Conservation (phyloP, 23 tunicate species). For the Aplidium turbinatum region DNA sequence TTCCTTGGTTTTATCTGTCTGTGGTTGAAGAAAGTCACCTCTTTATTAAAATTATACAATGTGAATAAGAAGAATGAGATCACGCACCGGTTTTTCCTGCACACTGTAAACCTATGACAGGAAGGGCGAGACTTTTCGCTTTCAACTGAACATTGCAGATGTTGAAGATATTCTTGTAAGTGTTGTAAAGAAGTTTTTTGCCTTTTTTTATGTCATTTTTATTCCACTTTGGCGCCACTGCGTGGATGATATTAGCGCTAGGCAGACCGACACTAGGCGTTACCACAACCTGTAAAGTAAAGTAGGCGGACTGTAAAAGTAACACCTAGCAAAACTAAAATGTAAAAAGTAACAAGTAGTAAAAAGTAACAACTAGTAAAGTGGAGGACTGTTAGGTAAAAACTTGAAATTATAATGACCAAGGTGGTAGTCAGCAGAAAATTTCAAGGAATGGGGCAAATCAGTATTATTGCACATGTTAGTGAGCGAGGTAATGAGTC, state of each 20-base stretch:
- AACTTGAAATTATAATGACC: too few relatives aligned
- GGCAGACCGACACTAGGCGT: constrained; percentile 84
- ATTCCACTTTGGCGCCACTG: constrained; percentile 81
- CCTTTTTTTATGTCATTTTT: constrained; percentile 45
- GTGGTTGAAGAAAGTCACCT: too few relatives aligned
- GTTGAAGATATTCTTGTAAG: constrained; percentile 85
- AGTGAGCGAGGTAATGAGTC: too few relatives aligned
- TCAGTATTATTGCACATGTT: too few relatives aligned
- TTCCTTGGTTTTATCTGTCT: too few relatives aligned
- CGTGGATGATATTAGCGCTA: constrained; percentile 63
- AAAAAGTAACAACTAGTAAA: too few relatives aligned
- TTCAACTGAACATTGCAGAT: constrained; percentile 47
- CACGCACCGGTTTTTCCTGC: too few relatives aligned
- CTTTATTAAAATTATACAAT: too few relatives aligned
- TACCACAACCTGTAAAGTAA: constrained; percentile 61
- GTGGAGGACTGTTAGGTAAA: too few relatives aligned
- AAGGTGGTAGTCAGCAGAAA: background rate
- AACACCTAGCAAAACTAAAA: background rate
- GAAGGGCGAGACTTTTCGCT: constrained; percentile 66
- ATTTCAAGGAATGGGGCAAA: too few relatives aligned
- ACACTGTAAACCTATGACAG: constrained; percentile 80
- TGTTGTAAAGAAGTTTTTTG: constrained; percentile 61
- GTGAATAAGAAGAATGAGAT: too few relatives aligned
- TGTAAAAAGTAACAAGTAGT: background rate
- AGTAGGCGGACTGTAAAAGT: background rate